Conservation (phyloP, 2,797 vertebrate species). For the Trachurus trachurus region DNA sequence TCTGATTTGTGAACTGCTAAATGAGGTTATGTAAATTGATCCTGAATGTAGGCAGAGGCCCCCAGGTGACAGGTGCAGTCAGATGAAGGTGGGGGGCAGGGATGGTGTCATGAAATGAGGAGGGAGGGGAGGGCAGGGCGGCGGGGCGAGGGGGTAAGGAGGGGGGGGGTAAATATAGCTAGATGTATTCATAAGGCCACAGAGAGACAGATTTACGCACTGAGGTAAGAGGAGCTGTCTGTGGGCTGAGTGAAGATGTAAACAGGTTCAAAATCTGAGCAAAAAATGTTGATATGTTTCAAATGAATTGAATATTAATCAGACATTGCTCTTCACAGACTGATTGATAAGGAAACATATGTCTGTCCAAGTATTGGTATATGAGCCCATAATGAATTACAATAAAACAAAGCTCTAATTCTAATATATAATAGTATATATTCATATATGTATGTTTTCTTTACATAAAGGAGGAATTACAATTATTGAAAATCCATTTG, state of each 20-base stretch:
- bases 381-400: too few relatives aligned
- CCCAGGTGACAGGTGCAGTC: constrained; percentile 99
- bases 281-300: background rate
- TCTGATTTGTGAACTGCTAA: constrained; percentile 99
- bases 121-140: constrained; percentile 44
- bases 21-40: constrained; percentile 99
- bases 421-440: too few relatives aligned
- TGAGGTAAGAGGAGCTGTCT: constrained; percentile 22
- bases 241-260: constrained; percentile 15
- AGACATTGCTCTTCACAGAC: background rate
- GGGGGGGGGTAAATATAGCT: constrained; percentile 6
- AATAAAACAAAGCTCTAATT: too few relatives aligned
- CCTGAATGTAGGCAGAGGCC: constrained; percentile 98
- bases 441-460: too few relatives aligned
- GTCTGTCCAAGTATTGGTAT: too few relatives aligned
- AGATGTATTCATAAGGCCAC: constrained; percentile 40
- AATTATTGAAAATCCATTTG: too few relatives aligned
- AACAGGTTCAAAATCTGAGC: background rate
- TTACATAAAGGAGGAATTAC: too few relatives aligned
- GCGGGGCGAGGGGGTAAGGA: background rate
- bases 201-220: constrained; percentile 28
- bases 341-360: too few relatives aligned
- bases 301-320: background rate
- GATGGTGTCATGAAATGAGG: constrained; percentile 51
- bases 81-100: constrained; percentile 84